Base-by-base conservation (phyloP, 2,113 vertebrate genomes). In the Pollimyrus isidori region DNA sequence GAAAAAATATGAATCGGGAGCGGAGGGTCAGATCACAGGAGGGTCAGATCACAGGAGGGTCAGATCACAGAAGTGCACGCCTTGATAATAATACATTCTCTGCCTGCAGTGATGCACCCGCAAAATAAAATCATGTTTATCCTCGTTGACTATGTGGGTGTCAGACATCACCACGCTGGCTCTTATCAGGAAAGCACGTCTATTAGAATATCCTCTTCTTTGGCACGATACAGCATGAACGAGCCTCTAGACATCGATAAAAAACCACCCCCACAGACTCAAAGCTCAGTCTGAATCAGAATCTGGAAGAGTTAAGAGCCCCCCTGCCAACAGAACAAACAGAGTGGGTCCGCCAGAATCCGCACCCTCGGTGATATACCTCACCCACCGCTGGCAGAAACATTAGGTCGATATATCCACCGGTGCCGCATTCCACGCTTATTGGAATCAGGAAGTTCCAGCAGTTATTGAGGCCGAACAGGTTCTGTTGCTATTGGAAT, bases 401-500 rank as follows among this genome's bases (percentile, higher is more conserved):
- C 46, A 76, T 50, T 30, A 52, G 49, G 15, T 80, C 17, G 45
- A 52, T 50, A 35, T 39, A 35, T 52, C 48, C 6, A 5, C 11
- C 11, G 9, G 69, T 35, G 23, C 46, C 15, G 10, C 17, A 30
- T 3, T 80, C 69, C 26, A 15, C 30, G 35, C 46, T 50, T 46
- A 49, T n/a, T 88, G 62, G 87, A 26, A 69, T 35, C 87, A 88
- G 45, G 58, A 73, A 76, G 5, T 49, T 87, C 50, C 46, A 52
- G 46, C 49, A 86, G 84, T 35, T 53, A 86, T 26, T 86, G 46
- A 86, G 50, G 82, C 42, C 45, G 82, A 84, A 84, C 82, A 48
- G 83, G 83, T 86, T 86, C 83, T 49, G 83, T 86, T 48, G 48
- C 46, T 26, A 26, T 50, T 86, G 83, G 83, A 86, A 48, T n/a